These are phyloP conservation scores for Tricholaema leucomelas DNA, from an alignment of 2,113 vertebrate species.

Conservation along the genomic window DNA sequence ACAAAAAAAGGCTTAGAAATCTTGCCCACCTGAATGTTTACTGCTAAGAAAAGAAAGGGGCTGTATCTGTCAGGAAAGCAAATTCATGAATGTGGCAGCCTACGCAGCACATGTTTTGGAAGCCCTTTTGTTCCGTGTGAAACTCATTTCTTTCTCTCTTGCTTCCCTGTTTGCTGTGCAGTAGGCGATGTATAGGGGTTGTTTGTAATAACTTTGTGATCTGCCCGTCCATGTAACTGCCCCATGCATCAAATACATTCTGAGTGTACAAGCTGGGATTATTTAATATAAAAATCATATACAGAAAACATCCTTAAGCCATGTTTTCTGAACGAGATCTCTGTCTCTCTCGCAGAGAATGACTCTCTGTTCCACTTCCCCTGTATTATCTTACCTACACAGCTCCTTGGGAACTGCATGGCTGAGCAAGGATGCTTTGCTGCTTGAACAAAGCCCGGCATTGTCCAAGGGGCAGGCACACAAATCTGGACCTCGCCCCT, in stretches of 20 bases:
- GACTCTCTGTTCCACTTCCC: slow-evolving; percentile 51
- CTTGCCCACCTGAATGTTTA: not conserved
- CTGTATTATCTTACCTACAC: slow-evolving; percentile 59
- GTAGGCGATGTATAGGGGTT: not conserved
- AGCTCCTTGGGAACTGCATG: slow-evolving; percentile 60
- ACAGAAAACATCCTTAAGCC: not conserved
- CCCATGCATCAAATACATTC: slow-evolving; percentile 1
- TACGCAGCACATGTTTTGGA: not conserved
- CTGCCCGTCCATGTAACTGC: not conserved
- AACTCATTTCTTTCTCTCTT: not conserved
- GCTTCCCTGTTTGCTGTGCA: not conserved
- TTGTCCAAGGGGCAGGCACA: slow-evolving; percentile 30
- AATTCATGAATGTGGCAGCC: not conserved
- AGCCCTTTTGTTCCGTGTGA: slow-evolving; percentile 8
- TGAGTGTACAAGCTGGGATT: not conserved
- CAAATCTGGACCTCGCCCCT: slow-evolving; percentile 38
- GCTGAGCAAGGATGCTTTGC: slow-evolving; percentile 66
- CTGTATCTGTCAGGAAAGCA: not conserved
- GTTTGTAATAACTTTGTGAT: not conserved
- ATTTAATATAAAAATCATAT: not conserved
- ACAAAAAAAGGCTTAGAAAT: not conserved
- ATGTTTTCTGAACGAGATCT: not conserved
- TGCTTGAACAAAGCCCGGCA: slow-evolving; percentile 37
- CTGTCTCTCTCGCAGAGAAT: slow-evolving; percentile 5
- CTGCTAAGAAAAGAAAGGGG: not conserved